Percentiles rank a stretch among this genome's conserved stretches.
These are phyloP conservation scores for Chrysocyon brachyurus DNA, from an alignment of 2,797 vertebrate species.

Conservation along the genomic window DNA sequence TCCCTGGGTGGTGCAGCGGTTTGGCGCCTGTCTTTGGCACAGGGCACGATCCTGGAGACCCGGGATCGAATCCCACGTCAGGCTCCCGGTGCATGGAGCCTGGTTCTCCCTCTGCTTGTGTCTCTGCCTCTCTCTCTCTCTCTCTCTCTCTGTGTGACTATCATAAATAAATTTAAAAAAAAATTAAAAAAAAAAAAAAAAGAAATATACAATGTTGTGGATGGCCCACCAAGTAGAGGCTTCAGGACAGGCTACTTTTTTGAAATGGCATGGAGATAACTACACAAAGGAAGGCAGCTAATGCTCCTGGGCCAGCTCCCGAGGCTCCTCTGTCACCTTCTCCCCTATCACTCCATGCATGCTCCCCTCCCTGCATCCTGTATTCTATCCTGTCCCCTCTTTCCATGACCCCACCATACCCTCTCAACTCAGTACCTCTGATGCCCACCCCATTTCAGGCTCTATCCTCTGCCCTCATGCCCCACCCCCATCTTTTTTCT, in stretches of 20 bases:
- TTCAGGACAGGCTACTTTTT: not conserved
- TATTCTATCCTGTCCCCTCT: not conserved
- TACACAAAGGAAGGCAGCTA: not conserved
- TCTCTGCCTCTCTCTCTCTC: too few relatives aligned
- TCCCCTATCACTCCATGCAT: not conserved
- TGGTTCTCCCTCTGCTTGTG: too few relatives aligned
- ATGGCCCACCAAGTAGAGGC: not conserved
- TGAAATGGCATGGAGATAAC: not conserved
- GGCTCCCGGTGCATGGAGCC: too few relatives aligned
- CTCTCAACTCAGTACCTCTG: not conserved
- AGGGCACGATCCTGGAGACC: too few relatives aligned
- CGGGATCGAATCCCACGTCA: too few relatives aligned
- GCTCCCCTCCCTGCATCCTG: not conserved
- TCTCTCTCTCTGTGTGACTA: too few relatives aligned
- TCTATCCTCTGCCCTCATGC: rapidly evolving
- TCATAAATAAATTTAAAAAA: too few relatives aligned
- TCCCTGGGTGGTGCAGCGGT: too few relatives aligned
- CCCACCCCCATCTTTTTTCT: not conserved
- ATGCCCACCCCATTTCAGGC: not conserved
- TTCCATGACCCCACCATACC: not conserved
- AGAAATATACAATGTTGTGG: not conserved
- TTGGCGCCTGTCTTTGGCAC: too few relatives aligned
- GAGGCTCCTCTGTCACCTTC: rapidly evolving
- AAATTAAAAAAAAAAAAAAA: too few relatives aligned
- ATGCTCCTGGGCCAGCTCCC: not conserved